These are phyloP conservation scores for Melanotaenia duboulayi DNA, from an alignment of 2,113 vertebrate genomes.

Conservation along the genomic window DNA sequence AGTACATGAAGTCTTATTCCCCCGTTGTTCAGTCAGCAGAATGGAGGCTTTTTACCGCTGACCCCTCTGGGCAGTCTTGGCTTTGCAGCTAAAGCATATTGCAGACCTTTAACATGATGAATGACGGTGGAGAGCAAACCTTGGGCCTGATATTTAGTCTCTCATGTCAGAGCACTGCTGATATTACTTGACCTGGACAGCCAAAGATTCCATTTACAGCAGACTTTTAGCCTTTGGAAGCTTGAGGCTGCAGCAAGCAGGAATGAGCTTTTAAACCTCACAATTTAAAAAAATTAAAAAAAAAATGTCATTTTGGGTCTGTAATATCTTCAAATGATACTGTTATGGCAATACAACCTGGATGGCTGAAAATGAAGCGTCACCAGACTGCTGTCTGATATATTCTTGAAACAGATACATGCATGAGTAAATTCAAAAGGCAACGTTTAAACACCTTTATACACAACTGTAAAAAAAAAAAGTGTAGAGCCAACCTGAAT, in stretches of 20 bases:
- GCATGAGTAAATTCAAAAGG: too few species aligned
- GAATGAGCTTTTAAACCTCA: neutral
- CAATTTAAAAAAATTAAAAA: too few species aligned
- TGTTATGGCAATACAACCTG: neutral
- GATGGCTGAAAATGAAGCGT: neutral
- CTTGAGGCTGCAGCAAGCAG: conserved; percentile 1
- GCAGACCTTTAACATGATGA: conserved; percentile 67
- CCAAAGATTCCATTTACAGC: neutral
- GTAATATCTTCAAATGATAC: neutral
- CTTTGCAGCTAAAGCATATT: conserved; percentile 48
- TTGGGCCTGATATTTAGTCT: conserved; percentile 33
- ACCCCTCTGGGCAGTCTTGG: conserved; percentile 47
- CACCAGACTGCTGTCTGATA: neutral
- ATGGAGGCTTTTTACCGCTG: conserved; percentile 49
- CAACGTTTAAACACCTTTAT: too few species aligned
- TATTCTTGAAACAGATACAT: too few species aligned
- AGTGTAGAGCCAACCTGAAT: too few species aligned
- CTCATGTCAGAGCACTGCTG: conserved; percentile 30
- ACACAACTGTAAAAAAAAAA: too few species aligned
- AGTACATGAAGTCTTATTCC: conserved; percentile 33
- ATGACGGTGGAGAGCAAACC: conserved; percentile 46
- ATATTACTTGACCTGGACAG: conserved; percentile 12
- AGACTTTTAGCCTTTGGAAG: conserved; percentile 24
- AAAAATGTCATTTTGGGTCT: neutral
- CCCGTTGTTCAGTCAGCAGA: conserved; percentile 65